Conservation (phyloP, 2,797 vertebrate genomes). For the Perodicticus potto region DNA sequence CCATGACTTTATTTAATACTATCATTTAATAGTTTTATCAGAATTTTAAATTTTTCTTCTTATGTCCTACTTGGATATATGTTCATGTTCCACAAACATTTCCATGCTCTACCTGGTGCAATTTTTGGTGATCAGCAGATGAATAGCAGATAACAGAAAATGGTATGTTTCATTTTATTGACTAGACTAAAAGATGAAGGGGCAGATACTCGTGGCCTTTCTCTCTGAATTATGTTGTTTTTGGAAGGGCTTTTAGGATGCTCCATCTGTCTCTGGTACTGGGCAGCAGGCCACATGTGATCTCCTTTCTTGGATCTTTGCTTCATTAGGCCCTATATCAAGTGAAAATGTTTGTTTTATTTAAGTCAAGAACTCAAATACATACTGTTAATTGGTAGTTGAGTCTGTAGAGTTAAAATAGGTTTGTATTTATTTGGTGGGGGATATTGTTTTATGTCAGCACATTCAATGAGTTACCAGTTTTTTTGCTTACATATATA, state of each 20-base stretch:
- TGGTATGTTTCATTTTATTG: slow-evolving; percentile 7
- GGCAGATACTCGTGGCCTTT: neutral
- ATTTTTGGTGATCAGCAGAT: slow-evolving; percentile 37
- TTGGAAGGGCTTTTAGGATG: neutral
- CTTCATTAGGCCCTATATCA: neutral
- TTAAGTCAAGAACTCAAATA: neutral
- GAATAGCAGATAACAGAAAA: neutral
- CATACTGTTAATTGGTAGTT: slow-evolving; percentile 37
- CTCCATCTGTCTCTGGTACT: neutral
- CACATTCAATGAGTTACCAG: neutral
- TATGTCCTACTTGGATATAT: neutral
- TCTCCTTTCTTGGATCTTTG: slow-evolving; percentile 39
- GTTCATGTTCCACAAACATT: slow-evolving; percentile 3
- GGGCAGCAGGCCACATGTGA: neutral
- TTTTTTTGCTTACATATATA: slow-evolving; percentile 2
- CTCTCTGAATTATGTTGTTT: slow-evolving; percentile 7
- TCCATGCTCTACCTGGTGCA: neutral
- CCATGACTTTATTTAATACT: slow-evolving; percentile 17
- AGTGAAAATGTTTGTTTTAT: slow-evolving; percentile 51
- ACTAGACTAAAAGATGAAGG: neutral
- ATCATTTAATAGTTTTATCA: slow-evolving; percentile 14
- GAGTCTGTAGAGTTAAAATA: neutral
- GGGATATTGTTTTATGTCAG: neutral
- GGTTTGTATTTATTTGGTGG: slow-evolving; percentile 24
- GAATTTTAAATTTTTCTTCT: slow-evolving; percentile 14